phyloP scores from a whole-genome alignment of 2,797 vertebrate species.

The Corythornis leucogaster region DNA sequence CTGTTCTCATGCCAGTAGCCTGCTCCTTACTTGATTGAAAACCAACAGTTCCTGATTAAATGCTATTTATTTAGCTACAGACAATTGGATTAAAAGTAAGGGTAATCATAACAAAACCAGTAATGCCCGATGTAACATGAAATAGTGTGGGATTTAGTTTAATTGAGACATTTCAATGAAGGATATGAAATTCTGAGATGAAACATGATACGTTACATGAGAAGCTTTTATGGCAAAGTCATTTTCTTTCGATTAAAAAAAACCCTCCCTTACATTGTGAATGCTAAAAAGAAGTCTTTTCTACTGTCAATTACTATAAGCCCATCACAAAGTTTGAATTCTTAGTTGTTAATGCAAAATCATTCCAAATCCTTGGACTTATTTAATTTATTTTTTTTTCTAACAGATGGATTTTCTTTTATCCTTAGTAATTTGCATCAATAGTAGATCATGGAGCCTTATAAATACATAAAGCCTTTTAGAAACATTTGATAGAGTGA shows the following conservation, averaged over 20 bases:
- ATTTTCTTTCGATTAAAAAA: constrained; percentile 24
- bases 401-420: constrained; percentile 74
- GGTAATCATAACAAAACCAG: constrained; percentile 41
- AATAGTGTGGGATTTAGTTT: constrained; percentile 6
- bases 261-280: neutral
- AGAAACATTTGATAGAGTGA: constrained; percentile 61
- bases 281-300: constrained; percentile 51
- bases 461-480: constrained; percentile 72
- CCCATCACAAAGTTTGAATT: constrained; percentile 54
- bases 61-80: constrained; percentile 40
- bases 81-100: constrained; percentile 49
- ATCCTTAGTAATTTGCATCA: constrained; percentile 71
- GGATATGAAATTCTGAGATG: constrained; percentile 4
- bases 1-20: neutral
- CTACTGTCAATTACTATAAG: constrained; percentile 54
- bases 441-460: constrained; percentile 67
- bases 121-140: neutral
- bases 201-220: neutral
- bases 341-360: constrained; percentile 63
- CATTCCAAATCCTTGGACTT: constrained; percentile 70
- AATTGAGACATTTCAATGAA: constrained; percentile 24
- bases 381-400: constrained; percentile 51
- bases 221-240: constrained; percentile 2
- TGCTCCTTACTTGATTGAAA: constrained; percentile 44
- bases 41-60: constrained; percentile 24